These are phyloP conservation scores for Andinoacara biseriatus DNA, from an alignment of 2,113 vertebrate species.

Conservation along the genomic window DNA sequence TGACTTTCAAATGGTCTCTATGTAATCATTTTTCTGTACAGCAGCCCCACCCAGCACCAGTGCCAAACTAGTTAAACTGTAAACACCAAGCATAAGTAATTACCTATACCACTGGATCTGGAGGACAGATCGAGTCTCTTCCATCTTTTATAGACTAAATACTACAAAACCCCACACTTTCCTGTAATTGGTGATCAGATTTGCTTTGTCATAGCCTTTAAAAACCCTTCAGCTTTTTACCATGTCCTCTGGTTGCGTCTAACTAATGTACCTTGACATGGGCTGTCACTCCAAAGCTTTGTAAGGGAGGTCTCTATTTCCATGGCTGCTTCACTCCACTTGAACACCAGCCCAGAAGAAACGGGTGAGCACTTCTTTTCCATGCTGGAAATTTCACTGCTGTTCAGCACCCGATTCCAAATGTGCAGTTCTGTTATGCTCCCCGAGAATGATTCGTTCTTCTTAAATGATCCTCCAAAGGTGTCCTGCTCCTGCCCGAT, in stretches of 20 bases:
- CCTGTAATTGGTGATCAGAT: background rate
- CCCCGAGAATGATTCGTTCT: slow-evolving; percentile 76
- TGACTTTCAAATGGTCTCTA: slow-evolving; percentile 35
- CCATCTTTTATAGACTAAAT: background rate
- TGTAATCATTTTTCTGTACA: slow-evolving; percentile 45
- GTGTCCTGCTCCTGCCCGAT: slow-evolving; percentile 77
- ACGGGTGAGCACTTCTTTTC: slow-evolving; percentile 74
- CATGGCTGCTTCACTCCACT: slow-evolving; percentile 67
- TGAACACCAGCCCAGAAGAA: slow-evolving; percentile 76
- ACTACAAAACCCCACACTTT: background rate
- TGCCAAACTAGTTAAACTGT: slow-evolving; percentile 25
- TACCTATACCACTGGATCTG: background rate
- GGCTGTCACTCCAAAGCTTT: slow-evolving; percentile 52
- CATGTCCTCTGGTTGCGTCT: background rate
- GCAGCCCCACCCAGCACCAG: slow-evolving; percentile 36
- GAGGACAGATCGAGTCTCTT: background rate
- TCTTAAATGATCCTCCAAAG: slow-evolving; percentile 68
- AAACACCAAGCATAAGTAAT: slow-evolving; percentile 20
- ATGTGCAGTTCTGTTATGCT: slow-evolving; percentile 80
- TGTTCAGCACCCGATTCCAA: slow-evolving; percentile 77
- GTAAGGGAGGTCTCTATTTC: slow-evolving; percentile 70
- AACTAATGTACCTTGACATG: slow-evolving; percentile 76
- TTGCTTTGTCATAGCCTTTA: background rate
- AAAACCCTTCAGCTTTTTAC: background rate
- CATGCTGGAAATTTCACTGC: slow-evolving; percentile 72